A percentile compares a stretch with the other conserved stretches of the same genome.
These are phyloP conservation scores for Pempheris klunzingeri DNA, from an alignment of 2,797 vertebrate species.

Conservation along the genomic window DNA sequence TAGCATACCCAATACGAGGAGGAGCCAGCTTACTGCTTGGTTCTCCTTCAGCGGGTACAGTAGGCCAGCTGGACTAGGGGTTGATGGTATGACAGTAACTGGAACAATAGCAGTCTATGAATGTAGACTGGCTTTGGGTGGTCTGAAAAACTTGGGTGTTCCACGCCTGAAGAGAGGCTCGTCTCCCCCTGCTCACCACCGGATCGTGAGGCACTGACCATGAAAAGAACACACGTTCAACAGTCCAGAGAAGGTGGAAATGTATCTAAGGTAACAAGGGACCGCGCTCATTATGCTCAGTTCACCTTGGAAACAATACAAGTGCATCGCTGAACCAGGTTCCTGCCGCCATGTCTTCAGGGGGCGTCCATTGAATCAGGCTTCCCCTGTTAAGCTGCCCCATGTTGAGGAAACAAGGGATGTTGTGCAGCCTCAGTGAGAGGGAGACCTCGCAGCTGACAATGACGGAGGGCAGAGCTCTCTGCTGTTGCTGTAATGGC, in stretches of 20 bases:
- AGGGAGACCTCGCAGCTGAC: slow-evolving; percentile 9
- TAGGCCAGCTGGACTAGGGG: neutral
- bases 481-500: neutral
- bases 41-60: neutral
- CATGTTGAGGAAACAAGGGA: neutral
- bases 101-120: neutral
- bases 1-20: neutral
- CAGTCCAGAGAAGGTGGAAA: neutral
- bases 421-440: neutral
- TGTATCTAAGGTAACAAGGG: neutral
- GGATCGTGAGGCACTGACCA: neutral
- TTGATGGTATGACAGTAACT: too few species aligned
- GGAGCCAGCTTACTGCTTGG: neutral
- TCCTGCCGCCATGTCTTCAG: neutral
- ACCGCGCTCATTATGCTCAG: neutral
- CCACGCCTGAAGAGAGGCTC: neutral
- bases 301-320: neutral
- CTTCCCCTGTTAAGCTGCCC: neutral
- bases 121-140: neutral
- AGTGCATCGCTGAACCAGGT: neutral
- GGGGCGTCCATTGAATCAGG: neutral
- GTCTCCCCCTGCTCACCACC: neutral
- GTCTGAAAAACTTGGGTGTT: neutral
- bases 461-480: slow-evolving; percentile 9
- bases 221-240: neutral